phyloP scores from a whole-genome alignment of 2,888 invertebrate genomes.

The Rutpela maculata region DNA sequence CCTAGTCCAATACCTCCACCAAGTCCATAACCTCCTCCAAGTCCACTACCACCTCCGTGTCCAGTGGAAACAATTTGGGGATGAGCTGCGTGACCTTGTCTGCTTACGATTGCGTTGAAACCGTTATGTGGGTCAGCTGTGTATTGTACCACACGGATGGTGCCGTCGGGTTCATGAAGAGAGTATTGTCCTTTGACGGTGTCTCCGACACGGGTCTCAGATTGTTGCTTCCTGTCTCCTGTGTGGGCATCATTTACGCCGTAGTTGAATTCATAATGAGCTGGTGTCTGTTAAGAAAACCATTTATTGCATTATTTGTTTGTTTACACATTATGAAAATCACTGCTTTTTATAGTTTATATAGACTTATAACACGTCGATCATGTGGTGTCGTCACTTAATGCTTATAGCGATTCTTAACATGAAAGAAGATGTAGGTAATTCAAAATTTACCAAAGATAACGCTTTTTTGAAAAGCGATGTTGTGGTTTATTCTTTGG shows the following conservation, averaged over 20 bases:
- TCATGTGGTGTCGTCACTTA: too few species aligned
- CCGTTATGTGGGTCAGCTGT: conserved; percentile 78
- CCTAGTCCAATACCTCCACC: conserved; percentile 47
- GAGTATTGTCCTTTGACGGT: conserved; percentile 80
- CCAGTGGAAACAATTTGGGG: conserved; percentile 53
- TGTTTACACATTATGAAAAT: too few species aligned
- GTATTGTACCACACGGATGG: conserved; percentile 80
- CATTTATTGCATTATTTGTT: too few species aligned
- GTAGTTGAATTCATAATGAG: conserved; percentile 77
- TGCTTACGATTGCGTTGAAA: conserved; percentile 79
- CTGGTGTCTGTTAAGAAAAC: conserved; percentile 49
- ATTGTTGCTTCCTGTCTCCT: conserved; percentile 76
- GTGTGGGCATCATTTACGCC: conserved; percentile 76
- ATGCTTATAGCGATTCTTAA: too few species aligned
- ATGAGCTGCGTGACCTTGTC: conserved; percentile 69
- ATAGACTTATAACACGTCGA: too few species aligned
- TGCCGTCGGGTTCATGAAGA: conserved; percentile 80
- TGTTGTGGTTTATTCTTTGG: too few species aligned
- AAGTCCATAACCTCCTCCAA: conserved; percentile 33
- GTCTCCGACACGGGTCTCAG: conserved; percentile 77
- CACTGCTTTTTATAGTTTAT: too few species aligned
- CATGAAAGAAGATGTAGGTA: too few species aligned
- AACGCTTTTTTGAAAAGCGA: too few species aligned
- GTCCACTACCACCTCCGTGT: conserved; percentile 5
- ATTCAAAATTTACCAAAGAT: too few species aligned